These are phyloP conservation scores for Chrysopilus asiliformis DNA, from an alignment of 2,888 invertebrate species.

Conservation along the genomic window DNA sequence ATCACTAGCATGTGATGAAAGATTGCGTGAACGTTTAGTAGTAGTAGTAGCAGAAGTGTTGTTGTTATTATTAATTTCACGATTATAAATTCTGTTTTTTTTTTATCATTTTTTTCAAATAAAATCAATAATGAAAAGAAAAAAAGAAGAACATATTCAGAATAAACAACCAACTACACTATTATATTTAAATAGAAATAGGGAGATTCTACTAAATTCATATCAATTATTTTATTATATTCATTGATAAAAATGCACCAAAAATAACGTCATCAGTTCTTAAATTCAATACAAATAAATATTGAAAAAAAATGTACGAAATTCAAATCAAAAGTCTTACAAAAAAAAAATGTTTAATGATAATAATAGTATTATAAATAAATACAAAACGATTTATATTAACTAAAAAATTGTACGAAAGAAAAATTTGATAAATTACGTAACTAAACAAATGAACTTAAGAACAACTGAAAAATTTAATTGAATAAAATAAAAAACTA, in stretches of 20 bases:
- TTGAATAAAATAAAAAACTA: slow-evolving; percentile 10
- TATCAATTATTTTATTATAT: too few relatives aligned
- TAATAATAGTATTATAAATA: background rate
- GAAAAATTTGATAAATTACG: background rate
- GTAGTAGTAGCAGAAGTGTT: slow-evolving; percentile 11
- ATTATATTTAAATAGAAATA: slow-evolving; percentile 1
- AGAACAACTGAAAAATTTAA: slow-evolving; percentile 7
- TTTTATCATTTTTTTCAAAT: slow-evolving; percentile 6
- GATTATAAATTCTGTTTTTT: slow-evolving; percentile 10
- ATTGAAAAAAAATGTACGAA: too few relatives aligned
- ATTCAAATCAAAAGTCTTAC: background rate
- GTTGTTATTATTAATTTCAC: slow-evolving; percentile 15
- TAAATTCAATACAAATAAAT: too few relatives aligned
- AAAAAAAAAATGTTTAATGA: background rate
- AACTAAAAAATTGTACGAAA: slow-evolving; percentile 1
- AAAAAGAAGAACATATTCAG: too few relatives aligned
- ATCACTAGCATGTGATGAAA: slow-evolving; percentile 26
- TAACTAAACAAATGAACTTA: slow-evolving; percentile 3
- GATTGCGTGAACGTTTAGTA: slow-evolving; percentile 14
- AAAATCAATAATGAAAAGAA: slow-evolving; percentile 1
- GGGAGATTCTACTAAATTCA: too few relatives aligned
- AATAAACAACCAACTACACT: background rate
- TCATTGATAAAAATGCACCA: too few relatives aligned
- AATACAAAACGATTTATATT: background rate
- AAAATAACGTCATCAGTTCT: too few relatives aligned